phyloP scores from a whole-genome alignment of 2,797 vertebrate species.

The Xenops minutus region DNA sequence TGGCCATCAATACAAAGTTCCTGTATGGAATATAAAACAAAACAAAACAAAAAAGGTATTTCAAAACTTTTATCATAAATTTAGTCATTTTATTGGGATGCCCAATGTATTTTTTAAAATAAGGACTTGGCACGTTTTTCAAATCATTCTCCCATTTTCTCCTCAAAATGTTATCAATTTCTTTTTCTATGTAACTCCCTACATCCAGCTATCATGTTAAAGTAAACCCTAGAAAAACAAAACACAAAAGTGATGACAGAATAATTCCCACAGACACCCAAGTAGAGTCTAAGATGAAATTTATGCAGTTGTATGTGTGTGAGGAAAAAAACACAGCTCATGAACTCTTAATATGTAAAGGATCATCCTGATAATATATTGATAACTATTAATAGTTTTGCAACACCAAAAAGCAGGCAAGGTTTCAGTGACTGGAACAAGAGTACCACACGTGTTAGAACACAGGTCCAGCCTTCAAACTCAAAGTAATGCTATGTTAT shows the following conservation, averaged over 20 bases:
- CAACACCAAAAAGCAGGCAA: not conserved
- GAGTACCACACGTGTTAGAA: not conserved
- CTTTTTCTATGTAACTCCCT: not conserved
- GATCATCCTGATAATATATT: not conserved
- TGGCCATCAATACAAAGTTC: constrained; percentile 79
- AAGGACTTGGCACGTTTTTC: not conserved
- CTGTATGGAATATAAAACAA: constrained; percentile 76
- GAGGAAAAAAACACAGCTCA: not conserved
- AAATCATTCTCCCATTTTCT: not conserved
- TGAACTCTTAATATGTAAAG: not conserved
- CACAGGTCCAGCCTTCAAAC: not conserved
- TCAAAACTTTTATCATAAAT: constrained; percentile 55
- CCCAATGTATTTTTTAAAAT: not conserved
- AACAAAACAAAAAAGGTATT: constrained; percentile 72
- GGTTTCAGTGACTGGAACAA: not conserved
- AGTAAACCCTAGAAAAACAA: not conserved
- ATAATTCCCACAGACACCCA: not conserved
- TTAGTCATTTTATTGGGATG: constrained; percentile 46
- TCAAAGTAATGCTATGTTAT: not conserved
- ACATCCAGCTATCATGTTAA: not conserved
- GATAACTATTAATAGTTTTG: not conserved
- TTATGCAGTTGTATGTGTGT: not conserved
- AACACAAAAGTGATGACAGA: not conserved
- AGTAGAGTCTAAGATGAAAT: not conserved
- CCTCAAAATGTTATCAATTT: not conserved